Evolutionary conservation across 2,888 invertebrate species (phyloP).

Genomic region (Watsonalla cultraria): DNA sequence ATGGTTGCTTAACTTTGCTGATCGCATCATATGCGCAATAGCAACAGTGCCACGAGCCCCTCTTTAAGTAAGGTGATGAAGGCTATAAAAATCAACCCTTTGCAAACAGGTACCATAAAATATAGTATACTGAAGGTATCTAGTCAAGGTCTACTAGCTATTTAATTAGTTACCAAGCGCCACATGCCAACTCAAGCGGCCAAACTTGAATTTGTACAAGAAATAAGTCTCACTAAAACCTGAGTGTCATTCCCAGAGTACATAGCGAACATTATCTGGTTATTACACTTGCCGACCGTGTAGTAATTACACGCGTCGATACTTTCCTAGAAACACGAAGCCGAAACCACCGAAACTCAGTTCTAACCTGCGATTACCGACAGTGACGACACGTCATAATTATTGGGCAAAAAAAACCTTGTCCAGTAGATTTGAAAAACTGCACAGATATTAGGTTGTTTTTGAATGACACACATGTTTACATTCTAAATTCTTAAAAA

Average conservation of each 20-base stretch:
- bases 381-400: slow-evolving; percentile 24
- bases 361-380: slow-evolving; percentile 24
- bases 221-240: background rate
- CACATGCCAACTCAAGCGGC: background rate
- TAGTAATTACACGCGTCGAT: slow-evolving; percentile 31
- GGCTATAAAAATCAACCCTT: too few species aligned
- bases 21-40: too few species aligned
- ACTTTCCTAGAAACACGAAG: slow-evolving; percentile 23
- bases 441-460: too few species aligned
- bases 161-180: too few species aligned
- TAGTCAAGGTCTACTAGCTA: too few species aligned
- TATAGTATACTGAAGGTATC: too few species aligned
- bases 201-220: background rate
- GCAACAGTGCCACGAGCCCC: too few species aligned
- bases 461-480: too few species aligned
- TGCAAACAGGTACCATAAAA: too few species aligned
- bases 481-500: too few species aligned
- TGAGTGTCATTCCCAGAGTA: background rate
- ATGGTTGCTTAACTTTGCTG: too few species aligned
- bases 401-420: slow-evolving; percentile 19
- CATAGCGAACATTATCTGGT: slow-evolving; percentile 2
- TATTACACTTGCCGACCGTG: slow-evolving; percentile 1
- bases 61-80: too few species aligned
- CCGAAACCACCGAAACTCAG: slow-evolving; percentile 13
- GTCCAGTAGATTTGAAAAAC: background rate